These are phyloP conservation scores for Scleropages formosus DNA, from an alignment of 2,797 vertebrate genomes.

Conservation along the genomic window DNA sequence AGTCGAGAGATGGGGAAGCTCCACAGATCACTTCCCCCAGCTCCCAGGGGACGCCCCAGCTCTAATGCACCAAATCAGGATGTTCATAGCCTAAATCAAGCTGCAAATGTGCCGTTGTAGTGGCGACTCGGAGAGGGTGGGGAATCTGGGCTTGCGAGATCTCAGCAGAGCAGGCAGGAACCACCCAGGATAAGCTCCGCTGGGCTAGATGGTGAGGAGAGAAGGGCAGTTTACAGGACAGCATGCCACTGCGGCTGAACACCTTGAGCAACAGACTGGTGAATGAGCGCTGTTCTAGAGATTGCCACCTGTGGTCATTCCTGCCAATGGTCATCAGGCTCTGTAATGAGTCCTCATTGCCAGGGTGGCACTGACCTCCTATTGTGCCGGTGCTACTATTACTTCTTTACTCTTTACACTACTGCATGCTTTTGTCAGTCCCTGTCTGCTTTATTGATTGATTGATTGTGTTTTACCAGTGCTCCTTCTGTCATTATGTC, in stretches of 20 bases:
- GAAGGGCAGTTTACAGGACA: not conserved
- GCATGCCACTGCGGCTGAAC: too few relatives aligned
- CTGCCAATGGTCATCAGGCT: too few relatives aligned
- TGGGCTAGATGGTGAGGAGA: not conserved
- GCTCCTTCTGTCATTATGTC: too few relatives aligned
- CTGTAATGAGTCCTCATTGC: too few relatives aligned
- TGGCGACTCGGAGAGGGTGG: too few relatives aligned
- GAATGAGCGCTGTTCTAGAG: not conserved
- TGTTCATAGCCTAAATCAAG: not conserved
- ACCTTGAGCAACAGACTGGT: too few relatives aligned
- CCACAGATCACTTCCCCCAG: not conserved
- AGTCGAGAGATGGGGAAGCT: constrained; percentile 11
- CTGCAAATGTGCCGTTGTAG: not conserved
- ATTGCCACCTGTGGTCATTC: not conserved
- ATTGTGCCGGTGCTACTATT: too few relatives aligned
- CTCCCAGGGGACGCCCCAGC: not conserved
- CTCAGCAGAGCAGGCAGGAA: not conserved
- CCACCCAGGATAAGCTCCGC: not conserved
- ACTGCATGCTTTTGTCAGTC: too few relatives aligned
- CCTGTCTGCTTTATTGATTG: too few relatives aligned
- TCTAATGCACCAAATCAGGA: constrained; percentile 4
- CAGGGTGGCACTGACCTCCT: too few relatives aligned
- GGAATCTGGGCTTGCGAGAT: not conserved
- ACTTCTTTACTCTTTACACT: too few relatives aligned
- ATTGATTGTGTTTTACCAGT: too few relatives aligned